Evolutionary conservation across 2,113 vertebrate genomes (phyloP).

Genomic region (Clarias magur): DNA sequence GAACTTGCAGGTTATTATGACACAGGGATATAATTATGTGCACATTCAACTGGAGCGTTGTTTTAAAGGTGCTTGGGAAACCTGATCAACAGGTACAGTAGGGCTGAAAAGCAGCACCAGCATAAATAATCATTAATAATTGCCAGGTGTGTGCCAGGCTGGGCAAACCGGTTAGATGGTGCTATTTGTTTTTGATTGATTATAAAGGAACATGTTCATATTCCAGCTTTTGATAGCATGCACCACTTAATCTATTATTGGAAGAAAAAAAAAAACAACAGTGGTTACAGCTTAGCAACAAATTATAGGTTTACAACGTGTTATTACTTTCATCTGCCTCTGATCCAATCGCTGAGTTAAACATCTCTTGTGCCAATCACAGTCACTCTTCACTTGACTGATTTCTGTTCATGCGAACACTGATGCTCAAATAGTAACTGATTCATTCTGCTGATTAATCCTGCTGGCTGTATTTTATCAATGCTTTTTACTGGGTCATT

Average conservation of each 20-base stretch:
- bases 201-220: neutral
- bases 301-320: neutral
- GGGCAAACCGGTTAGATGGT: neutral
- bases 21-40: too few relatives aligned
- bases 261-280: neutral
- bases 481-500: neutral
- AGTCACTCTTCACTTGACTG: neutral
- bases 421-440: neutral
- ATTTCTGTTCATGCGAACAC: neutral
- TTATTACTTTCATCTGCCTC: neutral
- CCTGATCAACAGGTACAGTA: slow-evolving; percentile 1
- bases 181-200: neutral
- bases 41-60: neutral
- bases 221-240: neutral
- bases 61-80: neutral
- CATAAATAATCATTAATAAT: neutral
- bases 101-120: neutral
- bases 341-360: neutral
- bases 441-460: neutral
- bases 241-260: too few relatives aligned
- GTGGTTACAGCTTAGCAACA: neutral
- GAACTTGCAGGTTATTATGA: too few relatives aligned
- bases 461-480: neutral
- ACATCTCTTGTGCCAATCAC: neutral
- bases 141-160: neutral